Evolutionary conservation across 2,888 invertebrate species (phyloP), one percentile per base, ranked within the genome.

Genomic region (Lysandra coridon): DNA sequence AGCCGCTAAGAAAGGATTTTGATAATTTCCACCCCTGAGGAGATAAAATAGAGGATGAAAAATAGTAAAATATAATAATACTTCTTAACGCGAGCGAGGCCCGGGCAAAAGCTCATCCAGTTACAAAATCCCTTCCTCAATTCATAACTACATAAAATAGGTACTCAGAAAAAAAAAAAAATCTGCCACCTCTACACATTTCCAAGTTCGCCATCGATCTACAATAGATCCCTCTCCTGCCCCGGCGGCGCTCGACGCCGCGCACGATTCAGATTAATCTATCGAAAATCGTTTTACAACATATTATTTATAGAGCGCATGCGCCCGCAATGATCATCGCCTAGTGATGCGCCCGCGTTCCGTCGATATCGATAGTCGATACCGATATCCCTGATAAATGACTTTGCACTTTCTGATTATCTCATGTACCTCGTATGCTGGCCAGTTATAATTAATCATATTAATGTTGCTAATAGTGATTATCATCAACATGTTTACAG

Each of bases 221-320:
- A 92, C 93, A 93, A 94, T 93, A 94, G 94, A 93, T 93, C 93
- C 93, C 89, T 88, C 88, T 88, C 84, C 88, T 86, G 89, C 87
- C 86, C 91, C 90, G 89, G 90, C 92, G 93, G 92, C 92, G 92
- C 94, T 92, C 94, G 93, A 92, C 92, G 88, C 88, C 86, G 92
- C 90, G 89, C 94, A 94, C 94, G 94, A 94, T 94, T 94, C 94
- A 94, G 94, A 94, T 94, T 94, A 94, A 94, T 94, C 94, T 94
- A 94, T 94, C 94, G 94, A 94, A 94, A 94, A 94, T 94, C 94
- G 94, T 94, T 94, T 94, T 94, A 94, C 94, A 94, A 94, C 93
- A 94, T 94, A 94, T 94, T 94, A 94, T 94, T 94, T 94, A 94
- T 94, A 94, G 94, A 92, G 93, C 90, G 93, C 93, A 93, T 94